phyloP scores from a whole-genome alignment of 2,888 invertebrate genomes.

The Ophioninae sp. region DNA sequence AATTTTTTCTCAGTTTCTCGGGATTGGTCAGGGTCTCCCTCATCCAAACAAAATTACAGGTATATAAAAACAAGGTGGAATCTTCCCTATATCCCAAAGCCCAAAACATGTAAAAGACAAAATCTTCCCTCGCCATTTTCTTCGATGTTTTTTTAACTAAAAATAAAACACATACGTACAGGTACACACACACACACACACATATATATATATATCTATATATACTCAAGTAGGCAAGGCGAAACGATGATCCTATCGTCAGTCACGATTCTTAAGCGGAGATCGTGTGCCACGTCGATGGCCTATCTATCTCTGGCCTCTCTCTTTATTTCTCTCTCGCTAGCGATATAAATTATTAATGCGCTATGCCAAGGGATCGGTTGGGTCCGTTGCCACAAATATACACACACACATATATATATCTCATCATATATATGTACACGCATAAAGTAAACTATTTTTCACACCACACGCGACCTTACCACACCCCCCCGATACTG shows the following conservation, averaged over 20 bases:
- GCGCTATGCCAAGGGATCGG: constrained; percentile 68
- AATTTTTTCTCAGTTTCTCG: no score
- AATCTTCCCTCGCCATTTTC: constrained; percentile 42
- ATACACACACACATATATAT: constrained; percentile 14
- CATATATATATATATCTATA: neutral
- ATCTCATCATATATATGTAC: constrained; percentile 1
- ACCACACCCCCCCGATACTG: constrained; percentile 3
- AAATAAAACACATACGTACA: neutral
- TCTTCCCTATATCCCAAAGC: constrained; percentile 46
- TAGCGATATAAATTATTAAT: constrained; percentile 75
- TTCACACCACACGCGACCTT: constrained; percentile 20
- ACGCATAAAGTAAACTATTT: constrained; percentile 11
- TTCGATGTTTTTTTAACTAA: constrained; percentile 14
- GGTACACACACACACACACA: no score
- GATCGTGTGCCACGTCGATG: constrained; percentile 72
- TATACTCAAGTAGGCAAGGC: constrained; percentile 44
- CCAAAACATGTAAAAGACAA: constrained; percentile 55
- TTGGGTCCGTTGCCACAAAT: constrained; percentile 60
- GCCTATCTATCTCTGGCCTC: constrained; percentile 64
- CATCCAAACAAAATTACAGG: no score
- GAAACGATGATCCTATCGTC: constrained; percentile 72
- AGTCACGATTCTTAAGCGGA: constrained; percentile 71
- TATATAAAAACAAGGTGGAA: no score
- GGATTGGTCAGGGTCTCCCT: no score
- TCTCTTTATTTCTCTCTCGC: neutral